Conservation (phyloP, 2,113 vertebrate genomes). For the Rhegmatorhina hoffmannsi region DNA sequence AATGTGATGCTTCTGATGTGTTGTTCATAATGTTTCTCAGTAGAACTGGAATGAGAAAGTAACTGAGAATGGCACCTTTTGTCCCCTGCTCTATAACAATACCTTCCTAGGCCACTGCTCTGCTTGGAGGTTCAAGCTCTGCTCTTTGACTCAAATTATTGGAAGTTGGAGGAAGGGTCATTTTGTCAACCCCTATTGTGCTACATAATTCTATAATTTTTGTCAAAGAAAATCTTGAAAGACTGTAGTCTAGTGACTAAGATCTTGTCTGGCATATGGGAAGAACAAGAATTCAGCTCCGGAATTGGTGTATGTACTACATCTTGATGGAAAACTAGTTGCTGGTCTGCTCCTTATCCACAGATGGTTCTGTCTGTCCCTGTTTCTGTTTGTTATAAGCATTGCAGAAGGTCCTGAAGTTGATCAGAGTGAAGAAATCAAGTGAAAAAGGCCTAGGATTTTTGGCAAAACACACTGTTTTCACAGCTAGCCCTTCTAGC, state of each 20-base stretch:
- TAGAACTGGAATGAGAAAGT: not conserved
- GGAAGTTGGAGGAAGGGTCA: not conserved
- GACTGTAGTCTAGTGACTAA: not conserved
- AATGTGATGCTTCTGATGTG: not conserved
- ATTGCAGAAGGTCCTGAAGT: not conserved
- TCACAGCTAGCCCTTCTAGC: not conserved
- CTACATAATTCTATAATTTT: not conserved
- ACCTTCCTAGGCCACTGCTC: not conserved
- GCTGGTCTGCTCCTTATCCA: not conserved
- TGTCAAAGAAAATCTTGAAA: not conserved
- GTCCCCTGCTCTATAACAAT: fast-evolving
- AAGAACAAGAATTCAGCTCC: not conserved
- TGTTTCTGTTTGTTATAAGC: not conserved
- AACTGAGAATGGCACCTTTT: not conserved
- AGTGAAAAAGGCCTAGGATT: not conserved
- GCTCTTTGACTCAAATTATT: not conserved
- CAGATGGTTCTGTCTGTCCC: not conserved
- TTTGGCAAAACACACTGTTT: not conserved
- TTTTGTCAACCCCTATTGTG: not conserved
- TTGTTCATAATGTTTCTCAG: not conserved
- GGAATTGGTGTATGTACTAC: fast-evolving
- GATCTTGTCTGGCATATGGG: not conserved
- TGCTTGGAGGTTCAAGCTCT: not conserved
- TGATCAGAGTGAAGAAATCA: not conserved
- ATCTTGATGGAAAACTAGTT: not conserved